Evolutionary conservation across 1,140 invertebrate genomes (phyloP).

Genomic region (Brachionus plicatilis): DNA sequence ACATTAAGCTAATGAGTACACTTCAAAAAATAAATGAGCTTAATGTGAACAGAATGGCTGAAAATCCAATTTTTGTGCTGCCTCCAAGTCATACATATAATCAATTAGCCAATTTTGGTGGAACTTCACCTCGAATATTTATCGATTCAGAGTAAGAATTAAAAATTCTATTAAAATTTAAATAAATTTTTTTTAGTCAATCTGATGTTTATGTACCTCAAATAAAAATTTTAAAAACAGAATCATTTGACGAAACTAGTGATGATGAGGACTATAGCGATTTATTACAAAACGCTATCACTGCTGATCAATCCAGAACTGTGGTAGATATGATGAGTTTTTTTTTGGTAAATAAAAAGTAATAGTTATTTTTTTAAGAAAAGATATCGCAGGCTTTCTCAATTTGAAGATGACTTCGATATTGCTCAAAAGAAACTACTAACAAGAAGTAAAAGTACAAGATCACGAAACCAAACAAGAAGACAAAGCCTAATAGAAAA

Average conservation of each 20-base stretch:
- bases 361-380: neutral
- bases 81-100: neutral
- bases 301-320: neutral
- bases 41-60: conserved; percentile 23
- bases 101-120: neutral
- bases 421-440: neutral
- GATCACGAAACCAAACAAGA: neutral
- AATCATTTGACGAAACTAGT: neutral
- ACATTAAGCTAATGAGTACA: conserved; percentile 33
- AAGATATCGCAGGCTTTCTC: neutral
- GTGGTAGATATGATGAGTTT: neutral
- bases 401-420: conserved; percentile 8
- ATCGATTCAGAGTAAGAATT: neutral
- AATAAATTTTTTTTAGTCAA: neutral
- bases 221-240: neutral
- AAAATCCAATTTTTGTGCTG: conserved; percentile 26
- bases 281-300: neutral
- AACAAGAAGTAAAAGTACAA: neutral
- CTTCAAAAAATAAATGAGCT: conserved; percentile 37
- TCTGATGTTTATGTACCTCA: neutral
- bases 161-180: neutral
- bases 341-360: neutral
- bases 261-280: neutral
- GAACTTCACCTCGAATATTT: neutral
- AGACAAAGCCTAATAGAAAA: neutral